Evolutionary conservation across 2,113 vertebrate genomes (phyloP).

Genomic region (Formicarius rufipectus): DNA sequence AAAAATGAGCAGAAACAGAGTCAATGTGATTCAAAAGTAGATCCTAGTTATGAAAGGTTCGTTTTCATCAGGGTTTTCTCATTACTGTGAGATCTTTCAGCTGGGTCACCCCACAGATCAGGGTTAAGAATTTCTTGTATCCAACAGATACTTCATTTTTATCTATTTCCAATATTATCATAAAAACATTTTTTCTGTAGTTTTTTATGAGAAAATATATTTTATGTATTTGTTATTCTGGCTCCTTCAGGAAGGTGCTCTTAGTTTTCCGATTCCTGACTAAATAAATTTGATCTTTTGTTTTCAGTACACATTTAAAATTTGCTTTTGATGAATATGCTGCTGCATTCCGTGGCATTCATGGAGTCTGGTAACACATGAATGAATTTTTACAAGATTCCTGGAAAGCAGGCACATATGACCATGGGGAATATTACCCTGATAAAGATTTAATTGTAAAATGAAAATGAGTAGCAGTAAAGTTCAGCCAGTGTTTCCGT

Average conservation of each 20-base stretch:
- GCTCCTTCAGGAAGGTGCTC: background rate
- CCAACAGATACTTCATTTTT: background rate
- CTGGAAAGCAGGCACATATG: conserved; percentile 17
- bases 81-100: background rate
- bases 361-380: background rate
- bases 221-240: background rate
- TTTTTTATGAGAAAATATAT: background rate
- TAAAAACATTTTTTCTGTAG: background rate
- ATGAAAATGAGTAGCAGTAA: background rate
- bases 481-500: background rate
- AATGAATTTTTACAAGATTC: conserved; percentile 16
- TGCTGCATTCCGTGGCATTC: background rate
- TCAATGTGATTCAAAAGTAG: background rate
- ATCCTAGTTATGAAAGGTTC: background rate
- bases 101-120: background rate
- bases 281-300: background rate
- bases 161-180: background rate
- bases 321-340: background rate
- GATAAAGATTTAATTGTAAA: conserved; percentile 44
- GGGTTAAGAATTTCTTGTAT: background rate
- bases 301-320: background rate
- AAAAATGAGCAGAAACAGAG: background rate
- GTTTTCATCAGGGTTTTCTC: background rate
- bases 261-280: background rate
- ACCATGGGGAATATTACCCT: background rate